Conservation (phyloP, 2,888 invertebrate genomes). For the Erebia epiphron region DNA sequence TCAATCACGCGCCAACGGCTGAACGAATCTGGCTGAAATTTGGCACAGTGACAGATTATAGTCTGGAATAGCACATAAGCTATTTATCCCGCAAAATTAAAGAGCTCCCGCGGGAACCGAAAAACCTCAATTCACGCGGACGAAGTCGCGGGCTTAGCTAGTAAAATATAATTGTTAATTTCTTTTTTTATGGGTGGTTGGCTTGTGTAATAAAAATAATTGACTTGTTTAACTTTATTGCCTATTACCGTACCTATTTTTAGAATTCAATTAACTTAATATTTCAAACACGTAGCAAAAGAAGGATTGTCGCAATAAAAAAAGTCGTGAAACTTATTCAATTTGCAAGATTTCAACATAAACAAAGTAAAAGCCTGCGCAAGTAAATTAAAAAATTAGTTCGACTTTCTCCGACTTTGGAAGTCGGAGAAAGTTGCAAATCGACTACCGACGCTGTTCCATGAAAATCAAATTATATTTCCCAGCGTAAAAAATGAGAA, state of each 20-base stretch:
- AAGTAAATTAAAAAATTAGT: conserved; percentile 65
- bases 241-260: not conserved
- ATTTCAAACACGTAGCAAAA: not conserved
- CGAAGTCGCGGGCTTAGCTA: no score
- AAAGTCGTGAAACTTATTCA: conserved; percentile 13
- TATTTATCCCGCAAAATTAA: no score
- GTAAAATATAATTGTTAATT: no score
- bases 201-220: no score
- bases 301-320: conserved; percentile 4
- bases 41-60: no score
- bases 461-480: conserved; percentile 75
- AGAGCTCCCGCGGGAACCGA: no score
- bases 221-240: no score
- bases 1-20: no score
- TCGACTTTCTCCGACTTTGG: conserved; percentile 54
- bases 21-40: no score
- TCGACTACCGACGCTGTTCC: conserved; percentile 68
- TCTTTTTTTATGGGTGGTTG: no score
- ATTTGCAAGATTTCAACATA: conserved; percentile 19
- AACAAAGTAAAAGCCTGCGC: conserved; percentile 18
- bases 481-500: conserved; percentile 69
- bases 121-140: no score
- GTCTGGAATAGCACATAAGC: no score
- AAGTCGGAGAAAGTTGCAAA: conserved; percentile 72
- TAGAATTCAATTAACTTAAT: not conserved